These are phyloP conservation scores for Drosophila parabipectinata DNA, from an alignment of 1,140 invertebrate species.

Conservation along the genomic window DNA sequence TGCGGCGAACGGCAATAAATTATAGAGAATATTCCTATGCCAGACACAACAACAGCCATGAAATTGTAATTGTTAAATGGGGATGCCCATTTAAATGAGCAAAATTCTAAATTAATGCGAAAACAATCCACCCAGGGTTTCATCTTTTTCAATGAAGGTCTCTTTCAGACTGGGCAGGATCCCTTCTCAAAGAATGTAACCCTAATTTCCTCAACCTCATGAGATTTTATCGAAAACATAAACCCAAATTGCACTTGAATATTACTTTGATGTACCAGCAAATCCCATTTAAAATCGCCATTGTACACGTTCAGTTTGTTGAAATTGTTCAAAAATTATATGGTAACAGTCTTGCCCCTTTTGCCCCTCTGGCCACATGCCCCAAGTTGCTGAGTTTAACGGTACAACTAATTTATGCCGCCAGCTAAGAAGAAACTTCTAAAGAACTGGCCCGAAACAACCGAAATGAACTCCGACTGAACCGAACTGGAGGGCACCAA, in stretches of 20 bases:
- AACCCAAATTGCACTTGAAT: slow-evolving; percentile 30
- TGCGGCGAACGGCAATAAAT: slow-evolving; percentile 18
- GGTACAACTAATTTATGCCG: slow-evolving; percentile 72
- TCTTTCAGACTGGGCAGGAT: background rate
- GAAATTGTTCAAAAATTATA: slow-evolving; percentile 67
- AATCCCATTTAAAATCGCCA: slow-evolving; percentile 51
- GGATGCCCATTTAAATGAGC: slow-evolving; percentile 21
- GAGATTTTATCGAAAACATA: slow-evolving; percentile 43
- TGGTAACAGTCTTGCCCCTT: slow-evolving; percentile 22
- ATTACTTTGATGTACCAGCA: slow-evolving; percentile 19
- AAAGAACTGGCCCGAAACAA: slow-evolving; percentile 52
- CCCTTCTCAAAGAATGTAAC: background rate
- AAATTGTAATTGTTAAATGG: slow-evolving; percentile 3
- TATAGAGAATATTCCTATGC: slow-evolving; percentile 10
- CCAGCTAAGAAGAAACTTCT: slow-evolving; percentile 48
- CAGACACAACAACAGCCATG: slow-evolving; percentile 20
- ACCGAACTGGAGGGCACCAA: slow-evolving; percentile 3
- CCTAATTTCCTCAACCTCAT: slow-evolving; percentile 16
- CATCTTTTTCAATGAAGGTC: too few relatives aligned
- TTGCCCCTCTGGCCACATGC: background rate
- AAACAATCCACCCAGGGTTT: background rate
- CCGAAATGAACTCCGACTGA: slow-evolving; percentile 21
- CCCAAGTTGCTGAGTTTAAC: slow-evolving; percentile 36
- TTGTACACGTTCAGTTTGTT: slow-evolving; percentile 15
- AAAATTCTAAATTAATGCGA: slow-evolving; percentile 30